Conservation (phyloP, 2,113 vertebrate species). For the Leptocoma aspasia region DNA sequence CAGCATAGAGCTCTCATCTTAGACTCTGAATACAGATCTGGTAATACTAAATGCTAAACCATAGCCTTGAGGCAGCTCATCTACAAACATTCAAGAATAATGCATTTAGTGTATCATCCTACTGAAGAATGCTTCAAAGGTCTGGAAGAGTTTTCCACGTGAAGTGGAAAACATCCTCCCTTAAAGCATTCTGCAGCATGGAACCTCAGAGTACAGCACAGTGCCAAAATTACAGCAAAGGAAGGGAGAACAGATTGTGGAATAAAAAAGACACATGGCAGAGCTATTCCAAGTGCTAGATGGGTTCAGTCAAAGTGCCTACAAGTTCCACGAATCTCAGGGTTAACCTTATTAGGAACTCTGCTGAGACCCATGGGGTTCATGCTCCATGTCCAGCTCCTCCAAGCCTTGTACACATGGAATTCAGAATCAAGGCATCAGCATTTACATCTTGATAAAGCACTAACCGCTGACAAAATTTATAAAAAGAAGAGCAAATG, state of each 20-base stretch:
- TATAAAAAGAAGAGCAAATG: background rate
- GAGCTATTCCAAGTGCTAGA: background rate
- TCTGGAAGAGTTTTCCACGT: background rate
- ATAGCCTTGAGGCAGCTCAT: background rate
- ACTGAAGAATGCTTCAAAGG: constrained; percentile 1
- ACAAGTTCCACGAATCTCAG: background rate
- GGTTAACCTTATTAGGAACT: background rate
- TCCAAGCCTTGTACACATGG: background rate
- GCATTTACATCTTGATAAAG: background rate
- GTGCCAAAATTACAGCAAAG: background rate
- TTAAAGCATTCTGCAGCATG: background rate
- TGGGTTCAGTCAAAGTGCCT: background rate
- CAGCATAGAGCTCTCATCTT: background rate
- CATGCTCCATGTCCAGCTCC: background rate
- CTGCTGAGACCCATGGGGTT: background rate
- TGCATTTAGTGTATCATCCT: background rate
- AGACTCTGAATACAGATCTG: background rate
- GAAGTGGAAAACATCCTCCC: background rate
- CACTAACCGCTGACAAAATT: background rate
- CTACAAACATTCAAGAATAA: background rate
- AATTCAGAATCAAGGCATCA: background rate
- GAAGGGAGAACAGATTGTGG: background rate
- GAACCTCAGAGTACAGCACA: background rate
- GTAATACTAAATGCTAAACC: constrained; percentile 21
- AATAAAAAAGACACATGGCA: background rate